These are phyloP conservation scores for Panulirus ornatus DNA, from an alignment of 1,140 invertebrate genomes.

Conservation along the genomic window DNA sequence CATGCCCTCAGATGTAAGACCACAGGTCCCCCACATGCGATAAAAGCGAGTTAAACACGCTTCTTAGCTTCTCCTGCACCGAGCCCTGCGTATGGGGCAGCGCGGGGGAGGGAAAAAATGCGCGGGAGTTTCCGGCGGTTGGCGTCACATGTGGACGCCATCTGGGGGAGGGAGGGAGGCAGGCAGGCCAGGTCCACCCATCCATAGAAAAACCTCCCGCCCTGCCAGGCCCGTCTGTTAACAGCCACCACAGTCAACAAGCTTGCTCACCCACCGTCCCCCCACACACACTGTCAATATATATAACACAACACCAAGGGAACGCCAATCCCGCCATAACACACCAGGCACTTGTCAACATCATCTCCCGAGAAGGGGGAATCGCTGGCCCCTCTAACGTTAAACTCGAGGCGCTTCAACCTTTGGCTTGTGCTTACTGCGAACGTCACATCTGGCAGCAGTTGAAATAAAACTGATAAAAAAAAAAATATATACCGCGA, in stretches of 20 bases:
- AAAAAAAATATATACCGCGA: no score
- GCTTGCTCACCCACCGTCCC: no score
- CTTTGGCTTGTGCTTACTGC: no score
- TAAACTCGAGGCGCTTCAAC: no score
- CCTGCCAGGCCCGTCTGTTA: neutral
- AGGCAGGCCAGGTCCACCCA: slow-evolving; percentile 6
- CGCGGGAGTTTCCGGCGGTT: slow-evolving; percentile 32
- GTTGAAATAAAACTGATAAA: no score
- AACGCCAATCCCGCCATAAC: no score
- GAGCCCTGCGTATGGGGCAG: neutral
- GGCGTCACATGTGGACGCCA: slow-evolving; percentile 37
- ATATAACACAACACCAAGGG: no score
- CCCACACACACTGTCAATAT: no score
- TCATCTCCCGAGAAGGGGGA: no score
- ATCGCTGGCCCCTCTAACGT: no score
- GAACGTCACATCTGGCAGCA: no score
- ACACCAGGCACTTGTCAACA: no score
- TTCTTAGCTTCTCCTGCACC: slow-evolving; percentile 4
- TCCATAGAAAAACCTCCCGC: slow-evolving; percentile 5
- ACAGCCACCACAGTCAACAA: neutral
- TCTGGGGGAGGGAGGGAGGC: slow-evolving; percentile 10
- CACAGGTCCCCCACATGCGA: neutral
- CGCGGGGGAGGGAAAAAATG: slow-evolving; percentile 55
- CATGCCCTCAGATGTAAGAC: neutral
- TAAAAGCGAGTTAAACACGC: neutral